These are phyloP conservation scores for Hesperia comma DNA, from an alignment of 2,888 invertebrate genomes.

Conservation along the genomic window DNA sequence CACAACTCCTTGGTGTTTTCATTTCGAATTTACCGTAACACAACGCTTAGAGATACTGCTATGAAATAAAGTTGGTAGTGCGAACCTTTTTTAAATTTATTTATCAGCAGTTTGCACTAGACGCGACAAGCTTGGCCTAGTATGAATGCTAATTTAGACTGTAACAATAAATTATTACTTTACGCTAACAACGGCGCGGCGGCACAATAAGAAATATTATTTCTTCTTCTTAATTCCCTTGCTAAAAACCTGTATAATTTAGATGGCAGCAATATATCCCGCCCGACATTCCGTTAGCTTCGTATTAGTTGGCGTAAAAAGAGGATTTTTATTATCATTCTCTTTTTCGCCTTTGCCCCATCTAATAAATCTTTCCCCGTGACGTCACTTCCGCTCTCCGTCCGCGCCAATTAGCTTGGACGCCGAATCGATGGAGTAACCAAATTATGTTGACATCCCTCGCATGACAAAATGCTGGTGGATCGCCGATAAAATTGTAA, in stretches of 20 bases:
- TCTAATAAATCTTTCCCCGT: slow-evolving; percentile 39
- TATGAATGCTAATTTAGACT: too few species aligned
- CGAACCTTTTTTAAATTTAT: too few species aligned
- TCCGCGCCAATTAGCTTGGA: slow-evolving; percentile 62
- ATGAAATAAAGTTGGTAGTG: too few species aligned
- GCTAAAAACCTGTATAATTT: slow-evolving; percentile 5
- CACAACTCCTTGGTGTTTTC: too few species aligned
- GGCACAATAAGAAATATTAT: background rate
- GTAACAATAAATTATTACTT: too few species aligned
- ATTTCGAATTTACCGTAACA: too few species aligned
- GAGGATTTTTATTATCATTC: slow-evolving; percentile 11
- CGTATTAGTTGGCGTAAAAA: slow-evolving; percentile 15
- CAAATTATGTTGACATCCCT: slow-evolving; percentile 59
- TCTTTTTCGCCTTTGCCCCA: slow-evolving; percentile 13
- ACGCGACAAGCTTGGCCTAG: too few species aligned
- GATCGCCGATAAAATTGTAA: background rate
- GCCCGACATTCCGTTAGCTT: background rate
- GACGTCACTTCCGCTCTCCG: slow-evolving; percentile 51
- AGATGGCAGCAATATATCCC: slow-evolving; percentile 5
- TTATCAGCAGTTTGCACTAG: too few species aligned
- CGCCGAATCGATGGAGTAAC: slow-evolving; percentile 63
- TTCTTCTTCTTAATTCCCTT: background rate
- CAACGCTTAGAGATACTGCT: too few species aligned
- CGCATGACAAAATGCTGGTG: slow-evolving; percentile 21
- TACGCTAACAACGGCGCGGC: too few species aligned